Evolutionary conservation across 1,140 invertebrate species (phyloP).

Genomic region (Pogonognathellus flavescens): DNA sequence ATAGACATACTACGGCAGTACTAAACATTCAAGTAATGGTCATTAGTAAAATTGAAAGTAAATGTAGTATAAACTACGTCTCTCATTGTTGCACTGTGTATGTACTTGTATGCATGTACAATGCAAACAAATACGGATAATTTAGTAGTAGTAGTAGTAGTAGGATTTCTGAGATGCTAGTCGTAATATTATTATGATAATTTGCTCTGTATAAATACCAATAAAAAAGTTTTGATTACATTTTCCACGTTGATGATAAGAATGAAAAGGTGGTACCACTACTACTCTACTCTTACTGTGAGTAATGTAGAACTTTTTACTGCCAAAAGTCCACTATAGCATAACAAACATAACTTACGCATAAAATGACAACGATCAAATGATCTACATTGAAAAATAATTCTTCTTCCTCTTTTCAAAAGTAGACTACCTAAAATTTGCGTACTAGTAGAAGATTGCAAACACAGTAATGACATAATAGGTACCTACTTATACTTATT

Average conservation of each 20-base stretch:
- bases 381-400: constrained; percentile 21
- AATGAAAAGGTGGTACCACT: too few relatives aligned
- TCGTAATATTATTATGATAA: too few relatives aligned
- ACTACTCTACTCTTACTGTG: background rate
- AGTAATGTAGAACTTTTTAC: background rate
- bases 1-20: too few relatives aligned
- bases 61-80: background rate
- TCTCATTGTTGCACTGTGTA: background rate
- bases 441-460: background rate
- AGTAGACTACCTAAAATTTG: constrained; percentile 18
- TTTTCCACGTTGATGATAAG: too few relatives aligned
- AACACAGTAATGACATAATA: too few relatives aligned
- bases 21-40: too few relatives aligned
- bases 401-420: constrained; percentile 45
- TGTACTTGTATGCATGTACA: too few relatives aligned
- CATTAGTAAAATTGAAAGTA: constrained; percentile 24
- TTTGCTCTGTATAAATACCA: too few relatives aligned
- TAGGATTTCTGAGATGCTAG: too few relatives aligned
- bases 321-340: background rate
- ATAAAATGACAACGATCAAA: constrained; percentile 1
- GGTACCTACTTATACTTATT: background rate
- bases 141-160: too few relatives aligned
- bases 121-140: too few relatives aligned
- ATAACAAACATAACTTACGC: background rate
- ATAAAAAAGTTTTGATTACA: too few relatives aligned